A percentile compares a stretch with the other conserved stretches of the same genome.
Conservation (phyloP, 1,140 invertebrate species). For the Carcinoscorpius rotundicauda region DNA sequence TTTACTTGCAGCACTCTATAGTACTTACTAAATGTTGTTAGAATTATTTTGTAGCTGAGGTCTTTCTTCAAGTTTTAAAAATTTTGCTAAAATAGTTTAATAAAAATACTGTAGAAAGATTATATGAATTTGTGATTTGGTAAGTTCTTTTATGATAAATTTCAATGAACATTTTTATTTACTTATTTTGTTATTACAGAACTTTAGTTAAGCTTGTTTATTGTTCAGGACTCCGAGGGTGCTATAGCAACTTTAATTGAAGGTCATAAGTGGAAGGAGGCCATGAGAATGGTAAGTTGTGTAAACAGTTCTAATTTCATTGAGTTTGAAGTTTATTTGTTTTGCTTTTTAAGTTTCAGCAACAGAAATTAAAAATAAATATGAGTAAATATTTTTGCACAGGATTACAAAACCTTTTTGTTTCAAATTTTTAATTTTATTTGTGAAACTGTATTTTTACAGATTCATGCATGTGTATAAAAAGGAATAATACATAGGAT, state of each 20-base stretch:
- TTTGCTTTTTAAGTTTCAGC: not conserved
- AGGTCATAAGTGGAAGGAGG: slow-evolving; percentile 48
- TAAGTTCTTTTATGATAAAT: too few species aligned
- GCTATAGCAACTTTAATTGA: slow-evolving; percentile 46
- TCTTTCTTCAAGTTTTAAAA: not conserved
- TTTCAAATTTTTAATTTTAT: slow-evolving; percentile 5
- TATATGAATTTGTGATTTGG: too few species aligned
- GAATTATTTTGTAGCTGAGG: not conserved
- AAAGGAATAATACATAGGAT: too few species aligned
- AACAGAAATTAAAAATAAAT: not conserved
- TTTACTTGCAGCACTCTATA: too few species aligned
- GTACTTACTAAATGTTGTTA: too few species aligned
- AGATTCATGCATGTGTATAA: too few species aligned
- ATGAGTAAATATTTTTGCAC: not conserved
- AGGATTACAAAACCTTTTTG: not conserved
- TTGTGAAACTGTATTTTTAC: not conserved
- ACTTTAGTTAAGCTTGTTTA: not conserved
- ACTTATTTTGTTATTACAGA: not conserved
- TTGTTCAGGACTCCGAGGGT: slow-evolving; percentile 42
- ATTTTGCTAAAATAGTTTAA: not conserved
- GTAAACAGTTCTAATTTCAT: slow-evolving; percentile 1
- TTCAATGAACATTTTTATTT: not conserved
- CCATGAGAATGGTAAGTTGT: slow-evolving; percentile 40
- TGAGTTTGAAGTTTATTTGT: not conserved
- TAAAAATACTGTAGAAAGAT: not conserved